Percentiles rank a stretch among this genome's conserved stretches.
Conservation (phyloP, 2,113 vertebrate species). For the Oncorhynchus masou region DNA sequence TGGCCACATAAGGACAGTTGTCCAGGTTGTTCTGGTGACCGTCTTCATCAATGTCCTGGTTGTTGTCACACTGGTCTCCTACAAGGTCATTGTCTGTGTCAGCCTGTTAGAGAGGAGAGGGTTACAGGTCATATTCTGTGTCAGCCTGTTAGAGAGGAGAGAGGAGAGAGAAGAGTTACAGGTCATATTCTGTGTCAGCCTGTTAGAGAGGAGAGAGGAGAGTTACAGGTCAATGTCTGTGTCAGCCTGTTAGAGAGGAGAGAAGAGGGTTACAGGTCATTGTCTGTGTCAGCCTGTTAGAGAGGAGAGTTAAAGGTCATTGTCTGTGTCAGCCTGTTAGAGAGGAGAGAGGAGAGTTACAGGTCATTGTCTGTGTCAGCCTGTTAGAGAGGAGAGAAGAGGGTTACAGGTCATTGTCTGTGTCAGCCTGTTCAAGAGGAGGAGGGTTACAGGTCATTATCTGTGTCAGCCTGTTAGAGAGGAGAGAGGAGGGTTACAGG, state of each 20-base stretch:
- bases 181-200: slow-evolving; percentile 89
- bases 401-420: slow-evolving; percentile 83
- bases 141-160: slow-evolving; percentile 76
- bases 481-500: slow-evolving; percentile 46
- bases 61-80: slow-evolving; percentile 95
- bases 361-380: slow-evolving; percentile 89
- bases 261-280: slow-evolving; percentile 71
- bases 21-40: slow-evolving; percentile 98
- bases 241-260: slow-evolving; percentile 75
- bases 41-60: slow-evolving; percentile 95
- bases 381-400: slow-evolving; percentile 61
- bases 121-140: slow-evolving; percentile 83
- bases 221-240: slow-evolving; percentile 83
- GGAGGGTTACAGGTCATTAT: slow-evolving; percentile 80
- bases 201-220: slow-evolving; percentile 52
- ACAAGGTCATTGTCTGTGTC: slow-evolving; percentile 93
- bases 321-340: slow-evolving; percentile 84
- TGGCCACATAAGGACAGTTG: slow-evolving; percentile 94
- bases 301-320: slow-evolving; percentile 72
- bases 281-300: slow-evolving; percentile 84
- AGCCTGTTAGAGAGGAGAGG: slow-evolving; percentile 63
- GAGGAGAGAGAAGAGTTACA: slow-evolving; percentile 40
- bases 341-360: neutral
- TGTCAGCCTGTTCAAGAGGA: slow-evolving; percentile 76
- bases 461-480: slow-evolving; percentile 78